Conservation (phyloP, 2,888 invertebrate species). For the Nymphalis c-album region DNA sequence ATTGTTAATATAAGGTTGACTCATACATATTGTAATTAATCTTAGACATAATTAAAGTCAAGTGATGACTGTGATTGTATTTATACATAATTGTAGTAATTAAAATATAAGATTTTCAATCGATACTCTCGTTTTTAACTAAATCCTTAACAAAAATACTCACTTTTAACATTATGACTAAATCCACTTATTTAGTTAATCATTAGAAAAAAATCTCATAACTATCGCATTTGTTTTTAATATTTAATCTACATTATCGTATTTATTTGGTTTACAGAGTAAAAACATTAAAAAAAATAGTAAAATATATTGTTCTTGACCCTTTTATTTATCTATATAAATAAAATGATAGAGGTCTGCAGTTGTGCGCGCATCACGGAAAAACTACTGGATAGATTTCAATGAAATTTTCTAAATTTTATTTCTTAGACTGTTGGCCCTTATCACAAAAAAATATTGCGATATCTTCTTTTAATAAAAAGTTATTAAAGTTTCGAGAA, state of each 20-base stretch:
- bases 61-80: conserved; percentile 27
- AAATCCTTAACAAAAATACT: not conserved
- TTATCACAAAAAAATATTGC: too few relatives aligned
- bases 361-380: too few relatives aligned
- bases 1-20: not conserved
- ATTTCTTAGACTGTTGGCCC: too few relatives aligned
- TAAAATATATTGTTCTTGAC: not conserved
- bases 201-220: not conserved
- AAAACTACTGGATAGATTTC: too few relatives aligned
- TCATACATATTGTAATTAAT: conserved; percentile 15
- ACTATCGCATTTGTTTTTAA: too few relatives aligned
- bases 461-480: too few relatives aligned
- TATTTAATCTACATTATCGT: too few relatives aligned
- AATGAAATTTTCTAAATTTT: too few relatives aligned
- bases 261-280: too few relatives aligned
- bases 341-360: too few relatives aligned
- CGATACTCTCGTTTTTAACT: not conserved
- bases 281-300: too few relatives aligned
- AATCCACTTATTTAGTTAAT: not conserved
- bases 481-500: too few relatives aligned
- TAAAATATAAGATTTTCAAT: conserved; percentile 19
- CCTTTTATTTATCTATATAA: not conserved
- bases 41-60: conserved; percentile 15
- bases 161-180: not conserved
- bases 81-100: conserved; percentile 18